Evolutionary conservation across 1,140 invertebrate species (phyloP).

Genomic region (Micrasema longulum): DNA sequence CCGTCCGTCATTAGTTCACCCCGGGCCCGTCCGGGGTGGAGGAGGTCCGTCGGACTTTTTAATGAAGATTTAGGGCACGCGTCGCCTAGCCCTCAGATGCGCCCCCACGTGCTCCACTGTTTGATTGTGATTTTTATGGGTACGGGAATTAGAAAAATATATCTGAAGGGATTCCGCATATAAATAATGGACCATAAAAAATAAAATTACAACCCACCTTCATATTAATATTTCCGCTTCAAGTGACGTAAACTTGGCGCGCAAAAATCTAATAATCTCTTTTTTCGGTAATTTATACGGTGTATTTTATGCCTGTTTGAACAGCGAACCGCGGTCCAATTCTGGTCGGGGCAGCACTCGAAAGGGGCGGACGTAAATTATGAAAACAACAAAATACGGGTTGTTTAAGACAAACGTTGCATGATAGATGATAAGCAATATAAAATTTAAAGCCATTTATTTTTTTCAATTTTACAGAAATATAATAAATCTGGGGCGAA

Average conservation of each 20-base stretch:
- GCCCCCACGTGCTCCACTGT: slow-evolving; percentile 45
- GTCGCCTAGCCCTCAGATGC: slow-evolving; percentile 55
- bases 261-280: slow-evolving; percentile 53
- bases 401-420: slow-evolving; percentile 55
- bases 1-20: slow-evolving; percentile 35
- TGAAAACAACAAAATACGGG: slow-evolving; percentile 51
- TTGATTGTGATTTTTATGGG: slow-evolving; percentile 55
- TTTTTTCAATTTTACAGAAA: slow-evolving; percentile 40
- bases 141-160: slow-evolving; percentile 54
- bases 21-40: neutral
- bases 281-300: slow-evolving; percentile 53
- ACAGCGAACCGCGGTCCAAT: slow-evolving; percentile 22
- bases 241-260: slow-evolving; percentile 50
- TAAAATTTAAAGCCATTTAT: slow-evolving; percentile 50
- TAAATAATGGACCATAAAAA: slow-evolving; percentile 56
- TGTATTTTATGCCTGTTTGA: slow-evolving; percentile 52
- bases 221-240: slow-evolving; percentile 45
- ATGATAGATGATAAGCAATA: slow-evolving; percentile 54
- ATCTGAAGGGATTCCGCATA: slow-evolving; percentile 55
- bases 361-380: slow-evolving; percentile 50
- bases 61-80: slow-evolving; percentile 53
- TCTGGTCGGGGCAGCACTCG: slow-evolving; percentile 29
- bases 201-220: slow-evolving; percentile 54
- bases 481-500: slow-evolving; percentile 16
- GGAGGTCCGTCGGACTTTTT: slow-evolving; percentile 49